Base-by-base conservation (phyloP, 2,888 invertebrate genomes). In the Sympetrum striolatum region DNA sequence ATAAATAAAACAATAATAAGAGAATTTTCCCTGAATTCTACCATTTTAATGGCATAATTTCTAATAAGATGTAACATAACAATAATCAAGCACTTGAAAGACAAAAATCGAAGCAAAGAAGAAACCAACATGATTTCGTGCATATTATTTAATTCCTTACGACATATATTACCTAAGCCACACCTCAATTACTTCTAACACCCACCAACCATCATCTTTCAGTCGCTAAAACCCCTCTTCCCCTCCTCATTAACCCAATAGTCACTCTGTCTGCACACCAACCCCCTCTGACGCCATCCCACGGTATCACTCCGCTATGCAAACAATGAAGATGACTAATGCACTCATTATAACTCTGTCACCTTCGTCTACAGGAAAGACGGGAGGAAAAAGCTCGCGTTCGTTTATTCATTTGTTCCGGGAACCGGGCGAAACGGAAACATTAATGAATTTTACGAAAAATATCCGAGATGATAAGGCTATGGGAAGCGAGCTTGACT, bases 321-420 rank as follows among this genome's bases (percentile, higher is more conserved):
- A 86, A 86, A 86, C 86, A 86, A 86, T n/a, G 82, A 82, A 35
- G 82, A 58, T 58, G 60, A 86, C 86, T 86, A 86, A 86, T 86
- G 86, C 64, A 86, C 39, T 86, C 86, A 86, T 82, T 82, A 82
- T 58, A 35, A 86, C 86, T 31, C 86, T 37, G 86, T 60, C 86
- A 86, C 86, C 37, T 86, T 86, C n/a, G 35, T 35, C 15, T n/a
- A 44, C 6, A 44, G 35, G 48, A 53, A 15, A n/a, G 81, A 81
- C 15, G 35, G 58, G 31, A 14, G 35, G 39, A 39, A 64, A 86
- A 86, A 82, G 8, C 22, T 1, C 18, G 60, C 14, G 48, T 81
- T 81, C 48, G 37, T 60, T 86, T 60, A 86, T 86, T 60, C 60
- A 86, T 64, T 86, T 86, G 86, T 58, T 60, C 22, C 86, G 58